A percentile compares a stretch with the other conserved stretches of the same genome.
phyloP scores from a whole-genome alignment of 1,140 invertebrate species.

The Centruroides sculpturatus region DNA sequence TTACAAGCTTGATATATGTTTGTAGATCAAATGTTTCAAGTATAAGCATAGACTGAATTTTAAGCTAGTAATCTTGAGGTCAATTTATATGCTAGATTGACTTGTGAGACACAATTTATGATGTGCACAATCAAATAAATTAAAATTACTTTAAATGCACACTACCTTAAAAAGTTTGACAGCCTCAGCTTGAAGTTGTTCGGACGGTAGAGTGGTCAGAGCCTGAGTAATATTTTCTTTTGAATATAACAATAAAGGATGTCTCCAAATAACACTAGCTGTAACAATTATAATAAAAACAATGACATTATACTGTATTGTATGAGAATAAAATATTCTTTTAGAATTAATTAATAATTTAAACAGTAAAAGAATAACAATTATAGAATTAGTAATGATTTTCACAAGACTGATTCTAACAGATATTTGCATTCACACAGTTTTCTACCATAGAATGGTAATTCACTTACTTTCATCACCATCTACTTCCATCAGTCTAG shows the following conservation, averaged over 20 bases:
- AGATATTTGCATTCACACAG: neutral
- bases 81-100: too few relatives aligned
- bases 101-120: too few relatives aligned
- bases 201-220: slow-evolving; percentile 69
- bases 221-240: slow-evolving; percentile 75
- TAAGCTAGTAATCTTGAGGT: too few relatives aligned
- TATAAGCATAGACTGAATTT: too few relatives aligned
- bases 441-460: neutral
- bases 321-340: neutral
- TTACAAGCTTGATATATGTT: too few relatives aligned
- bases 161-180: slow-evolving; percentile 76
- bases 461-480: slow-evolving; percentile 64
- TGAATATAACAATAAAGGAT: slow-evolving; percentile 76
- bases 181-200: slow-evolving; percentile 70
- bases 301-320: neutral
- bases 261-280: slow-evolving; percentile 54
- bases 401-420: neutral
- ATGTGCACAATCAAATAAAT: too few relatives aligned
- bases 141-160: neutral
- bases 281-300: neutral
- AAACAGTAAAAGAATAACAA: neutral
- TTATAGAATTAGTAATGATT: neutral
- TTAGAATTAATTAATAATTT: neutral
- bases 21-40: too few relatives aligned
- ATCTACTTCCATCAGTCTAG: slow-evolving; percentile 89